phyloP scores from a whole-genome alignment of 2,113 vertebrate genomes.

The Glaucomys volans region DNA sequence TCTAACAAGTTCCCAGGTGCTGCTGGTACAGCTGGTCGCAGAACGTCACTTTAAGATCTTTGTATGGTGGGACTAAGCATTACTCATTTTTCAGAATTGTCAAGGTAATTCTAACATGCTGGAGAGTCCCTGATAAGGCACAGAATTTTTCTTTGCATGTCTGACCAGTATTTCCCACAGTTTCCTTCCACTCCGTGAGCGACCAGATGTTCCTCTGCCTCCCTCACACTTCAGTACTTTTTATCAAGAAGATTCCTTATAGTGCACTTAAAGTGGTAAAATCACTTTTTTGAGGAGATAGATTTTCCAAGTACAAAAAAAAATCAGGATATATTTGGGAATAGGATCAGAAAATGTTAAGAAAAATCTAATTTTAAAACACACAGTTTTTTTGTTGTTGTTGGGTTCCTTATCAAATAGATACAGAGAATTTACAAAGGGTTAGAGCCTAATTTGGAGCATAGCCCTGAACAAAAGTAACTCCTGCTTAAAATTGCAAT shows the following conservation, averaged over 20 bases:
- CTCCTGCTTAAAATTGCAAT: conserved; percentile 17
- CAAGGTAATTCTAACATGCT: background rate
- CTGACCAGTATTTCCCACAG: fast-evolving
- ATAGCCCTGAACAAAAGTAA: background rate
- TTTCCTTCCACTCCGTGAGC: background rate
- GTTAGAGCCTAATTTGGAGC: background rate
- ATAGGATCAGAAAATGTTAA: background rate
- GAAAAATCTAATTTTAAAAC: conserved; percentile 26
- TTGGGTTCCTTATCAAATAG: background rate
- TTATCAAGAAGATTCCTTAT: background rate
- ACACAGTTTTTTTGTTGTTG: background rate
- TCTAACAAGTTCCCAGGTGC: background rate
- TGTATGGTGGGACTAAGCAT: background rate
- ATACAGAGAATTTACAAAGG: background rate
- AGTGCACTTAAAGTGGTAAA: background rate
- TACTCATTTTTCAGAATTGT: background rate
- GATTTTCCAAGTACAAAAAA: background rate
- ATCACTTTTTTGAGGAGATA: background rate
- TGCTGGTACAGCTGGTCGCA: background rate
- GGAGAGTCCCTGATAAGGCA: background rate
- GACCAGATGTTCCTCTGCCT: background rate
- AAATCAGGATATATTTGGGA: background rate
- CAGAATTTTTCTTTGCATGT: fast-evolving
- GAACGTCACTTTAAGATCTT: background rate
- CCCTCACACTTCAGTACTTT: background rate